phyloP scores from a whole-genome alignment of 2,888 invertebrate species.

The Mimumesa dahlbomi region DNA sequence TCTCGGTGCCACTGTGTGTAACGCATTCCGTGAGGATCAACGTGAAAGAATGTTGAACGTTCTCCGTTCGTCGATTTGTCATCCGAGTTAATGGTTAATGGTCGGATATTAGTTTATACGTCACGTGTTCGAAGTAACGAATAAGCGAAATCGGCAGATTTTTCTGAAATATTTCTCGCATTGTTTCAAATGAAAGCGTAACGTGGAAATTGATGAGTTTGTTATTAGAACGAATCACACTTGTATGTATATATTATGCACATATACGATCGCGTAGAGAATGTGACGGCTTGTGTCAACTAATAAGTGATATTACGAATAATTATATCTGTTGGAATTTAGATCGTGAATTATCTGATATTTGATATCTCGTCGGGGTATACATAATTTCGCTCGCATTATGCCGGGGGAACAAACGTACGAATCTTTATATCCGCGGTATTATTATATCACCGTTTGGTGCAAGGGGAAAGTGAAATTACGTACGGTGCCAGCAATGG shows the following conservation, averaged over 20 bases:
- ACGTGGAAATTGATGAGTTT: too few species aligned
- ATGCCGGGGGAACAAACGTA: neutral
- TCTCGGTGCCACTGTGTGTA: conserved; percentile 11
- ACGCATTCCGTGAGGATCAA: neutral
- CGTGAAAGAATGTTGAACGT: conserved; percentile 2
- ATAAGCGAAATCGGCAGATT: too few species aligned
- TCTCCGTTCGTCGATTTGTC: conserved; percentile 29
- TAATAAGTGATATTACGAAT: neutral
- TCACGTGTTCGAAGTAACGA: too few species aligned
- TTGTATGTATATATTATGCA: neutral
- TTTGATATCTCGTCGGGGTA: neutral
- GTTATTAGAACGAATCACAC: too few species aligned
- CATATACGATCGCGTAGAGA: neutral
- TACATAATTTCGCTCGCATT: too few species aligned
- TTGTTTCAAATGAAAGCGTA: too few species aligned
- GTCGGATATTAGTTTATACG: too few species aligned
- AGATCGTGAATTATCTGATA: neutral
- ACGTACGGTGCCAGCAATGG: neutral
- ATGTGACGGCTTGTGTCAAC: neutral
- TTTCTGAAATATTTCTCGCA: too few species aligned
- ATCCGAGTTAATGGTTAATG: too few species aligned
- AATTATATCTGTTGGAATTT: neutral
- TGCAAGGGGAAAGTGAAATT: neutral
- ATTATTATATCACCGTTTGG: neutral
- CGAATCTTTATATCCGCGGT: neutral